Evolutionary conservation across 1,140 invertebrate species (phyloP).

Genomic region (Conus betulinus): DNA sequence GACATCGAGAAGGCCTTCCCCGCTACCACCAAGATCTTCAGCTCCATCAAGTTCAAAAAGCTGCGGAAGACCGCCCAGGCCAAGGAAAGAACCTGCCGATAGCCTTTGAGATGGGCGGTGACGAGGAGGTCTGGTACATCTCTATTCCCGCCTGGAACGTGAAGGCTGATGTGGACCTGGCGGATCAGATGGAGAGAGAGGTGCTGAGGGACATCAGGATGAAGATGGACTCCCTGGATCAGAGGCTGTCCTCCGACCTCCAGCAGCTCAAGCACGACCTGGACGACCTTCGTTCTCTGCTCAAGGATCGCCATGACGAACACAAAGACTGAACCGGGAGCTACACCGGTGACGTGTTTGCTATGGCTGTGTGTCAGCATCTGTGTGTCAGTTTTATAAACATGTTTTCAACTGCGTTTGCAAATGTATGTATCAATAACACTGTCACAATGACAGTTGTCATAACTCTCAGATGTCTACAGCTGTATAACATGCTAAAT

Average conservation of each 20-base stretch:
- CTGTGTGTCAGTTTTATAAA: too few species aligned
- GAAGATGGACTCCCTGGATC: constrained; percentile 18
- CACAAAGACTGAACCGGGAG: too few species aligned
- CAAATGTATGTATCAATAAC: too few species aligned
- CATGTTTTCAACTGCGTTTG: too few species aligned
- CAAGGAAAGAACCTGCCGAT: neutral
- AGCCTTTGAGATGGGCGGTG: neutral
- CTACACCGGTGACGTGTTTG: too few species aligned
- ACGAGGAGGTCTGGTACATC: constrained; percentile 19
- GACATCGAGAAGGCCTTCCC: constrained; percentile 63
- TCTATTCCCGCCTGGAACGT: neutral
- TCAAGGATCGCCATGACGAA: neutral
- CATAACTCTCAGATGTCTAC: too few species aligned
- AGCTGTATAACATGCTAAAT: too few species aligned
- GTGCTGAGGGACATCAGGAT: constrained; percentile 3
- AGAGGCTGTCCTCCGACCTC: neutral
- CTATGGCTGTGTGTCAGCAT: too few species aligned
- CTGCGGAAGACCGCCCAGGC: neutral
- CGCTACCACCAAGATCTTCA: constrained; percentile 46
- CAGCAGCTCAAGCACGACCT: constrained; percentile 32
- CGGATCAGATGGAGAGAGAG: neutral
- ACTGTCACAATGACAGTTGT: too few species aligned
- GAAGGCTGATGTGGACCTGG: neutral
- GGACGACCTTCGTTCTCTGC: constrained; percentile 12
- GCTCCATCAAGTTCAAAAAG: constrained; percentile 35